phyloP scores from a whole-genome alignment of 2,888 invertebrate species.

The Selenia dentaria region DNA sequence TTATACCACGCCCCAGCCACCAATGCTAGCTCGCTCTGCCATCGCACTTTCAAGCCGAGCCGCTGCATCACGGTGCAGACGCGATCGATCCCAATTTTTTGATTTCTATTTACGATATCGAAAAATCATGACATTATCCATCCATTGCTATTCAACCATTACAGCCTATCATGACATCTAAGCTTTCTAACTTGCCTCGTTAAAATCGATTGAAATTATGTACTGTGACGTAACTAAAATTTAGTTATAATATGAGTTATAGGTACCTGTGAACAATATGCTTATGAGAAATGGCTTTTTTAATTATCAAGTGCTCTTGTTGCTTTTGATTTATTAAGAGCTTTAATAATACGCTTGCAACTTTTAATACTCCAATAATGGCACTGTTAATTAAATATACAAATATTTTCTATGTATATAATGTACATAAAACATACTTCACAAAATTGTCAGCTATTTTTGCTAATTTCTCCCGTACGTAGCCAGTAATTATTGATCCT shows the following conservation, averaged over 20 bases:
- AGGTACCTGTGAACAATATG: too few species aligned
- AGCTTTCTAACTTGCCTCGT: slow-evolving; percentile 20
- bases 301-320: slow-evolving; percentile 17
- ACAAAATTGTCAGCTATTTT: too few species aligned
- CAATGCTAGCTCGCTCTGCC: slow-evolving; percentile 61
- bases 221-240: slow-evolving; percentile 3
- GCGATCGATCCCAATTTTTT: slow-evolving; percentile 44
- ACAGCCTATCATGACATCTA: slow-evolving; percentile 22
- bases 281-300: too few species aligned
- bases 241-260: too few species aligned
- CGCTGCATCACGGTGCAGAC: slow-evolving; percentile 62
- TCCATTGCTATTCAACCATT: slow-evolving; percentile 28
- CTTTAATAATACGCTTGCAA: too few species aligned
- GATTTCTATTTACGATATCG: slow-evolving; percentile 54
- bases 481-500: too few species aligned
- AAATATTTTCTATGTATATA: too few species aligned
- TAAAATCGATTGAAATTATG: slow-evolving; percentile 13
- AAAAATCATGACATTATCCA: slow-evolving; percentile 50
- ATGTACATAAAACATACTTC: too few species aligned
- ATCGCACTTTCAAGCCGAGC: slow-evolving; percentile 77
- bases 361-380: too few species aligned
- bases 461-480: too few species aligned
- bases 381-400: too few species aligned
- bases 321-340: slow-evolving; percentile 7
- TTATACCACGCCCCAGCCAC: slow-evolving; percentile 84